Base-by-base conservation (phyloP, 1,140 invertebrate genomes). In the Bombus superbus region DNA sequence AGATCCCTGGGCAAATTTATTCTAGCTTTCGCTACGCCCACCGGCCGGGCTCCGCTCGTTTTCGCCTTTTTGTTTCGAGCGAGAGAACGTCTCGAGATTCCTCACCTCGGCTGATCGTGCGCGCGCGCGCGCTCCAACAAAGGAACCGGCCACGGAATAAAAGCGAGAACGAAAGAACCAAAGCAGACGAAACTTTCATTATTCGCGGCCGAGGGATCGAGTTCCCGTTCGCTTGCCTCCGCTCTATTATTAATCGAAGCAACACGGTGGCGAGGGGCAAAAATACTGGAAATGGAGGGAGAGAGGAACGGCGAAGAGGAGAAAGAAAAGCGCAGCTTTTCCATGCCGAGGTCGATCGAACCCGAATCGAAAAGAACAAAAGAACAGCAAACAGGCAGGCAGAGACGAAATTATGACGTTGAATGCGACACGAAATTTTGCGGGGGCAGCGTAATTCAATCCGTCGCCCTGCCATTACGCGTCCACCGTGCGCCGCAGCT, bases 181-280 rank as follows among this genome's bases (percentile, higher is more conserved):
- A 13, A 35, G 15, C 83, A 25, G 78, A 85, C 78, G 71, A 86
- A 86, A 82, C 38, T 86, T 83, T 86, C 80, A 72, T 84, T 83
- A 86, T 66, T 86, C 62, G 64, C 32, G 11, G 35, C 62, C 35
- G 59, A 42, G 18, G 73, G 73, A 72, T 74, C 69, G 66, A 72
- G 38, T 62, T 47, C 68, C 69, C 35, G 57, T 42, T 47, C 42
- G n/a, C 68, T 62, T n/a, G 22, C 25, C 71, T 5, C 35, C 28
- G 38, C 53, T 62, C 35, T 25, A 59, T 83, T 85, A 85, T 85
- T 81, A 80, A 85, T 81, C 78, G 77, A 81, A 74, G 59, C 83
- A 72, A 72, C 77, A 25, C 53, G 35, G 22, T 0, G 68, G 38
- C 8, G 35, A 40, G 22, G 8, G 9, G n/a, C 6, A 22, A 13